Evolutionary conservation across 2,113 vertebrate species (phyloP), one percentile per base, ranked within the genome.

Genomic region (Scartelaos histophorus): DNA sequence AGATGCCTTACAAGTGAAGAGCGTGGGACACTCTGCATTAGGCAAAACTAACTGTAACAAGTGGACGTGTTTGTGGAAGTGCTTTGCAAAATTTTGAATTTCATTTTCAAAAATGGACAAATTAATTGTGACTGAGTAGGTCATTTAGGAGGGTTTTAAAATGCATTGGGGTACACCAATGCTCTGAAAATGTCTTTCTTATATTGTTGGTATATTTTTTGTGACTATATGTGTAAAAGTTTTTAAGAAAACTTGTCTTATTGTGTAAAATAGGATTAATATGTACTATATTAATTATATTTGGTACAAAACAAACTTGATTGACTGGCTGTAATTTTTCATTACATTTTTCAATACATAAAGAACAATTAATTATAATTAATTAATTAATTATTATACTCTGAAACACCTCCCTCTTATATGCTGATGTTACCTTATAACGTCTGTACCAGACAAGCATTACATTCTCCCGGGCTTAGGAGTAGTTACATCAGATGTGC

Each of bases 251-350:
- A 53, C 65, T 53, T 24, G 62, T 80, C 70, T 72, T 46, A 75
- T 79, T 68, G 51, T 13, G 16, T 38, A 64, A 75, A 21, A 24
- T 1, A 69, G 61, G 17, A 60, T 73, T 64, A 73, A 73, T 58
- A 47, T 76, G 58, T 76, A 25, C 68, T 73, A 70, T 73, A 76
- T 73, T 74, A 62, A 76, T 73, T 74, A 62, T 74, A 81, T 85
- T 82, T 84, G 66, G 35, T 78, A 69, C 70, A 81, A 83, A 15
- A 78, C 58, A 16, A 66, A 5, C 7, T 34, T 29, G 58, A 56
- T 34, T 29, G 58, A 56, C 0, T 71, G 60, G 19, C 12, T 51
- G 1, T 29, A 17, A 73, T 46, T 51, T 79, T 77, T 81, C 82
- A 74, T 25, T 49, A 74, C 6, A 29, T 61, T 7, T 60, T 64